Percentiles rank a stretch among this genome's conserved stretches.
Conservation (phyloP, 2,797 vertebrate species). For the Aphelocoma californica region DNA sequence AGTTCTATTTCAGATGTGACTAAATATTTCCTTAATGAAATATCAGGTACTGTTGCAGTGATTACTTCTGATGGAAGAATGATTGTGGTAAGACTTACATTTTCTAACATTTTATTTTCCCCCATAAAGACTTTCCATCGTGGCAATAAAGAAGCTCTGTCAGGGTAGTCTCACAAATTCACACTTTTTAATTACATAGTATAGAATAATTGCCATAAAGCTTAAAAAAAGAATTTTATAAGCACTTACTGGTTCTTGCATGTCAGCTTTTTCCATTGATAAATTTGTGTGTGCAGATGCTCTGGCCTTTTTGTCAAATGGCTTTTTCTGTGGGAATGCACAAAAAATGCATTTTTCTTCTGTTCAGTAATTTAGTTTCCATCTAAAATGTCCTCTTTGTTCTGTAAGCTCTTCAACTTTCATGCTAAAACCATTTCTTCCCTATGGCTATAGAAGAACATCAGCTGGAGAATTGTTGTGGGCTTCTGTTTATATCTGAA, state of each 20-base stretch:
- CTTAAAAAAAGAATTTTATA: neutral
- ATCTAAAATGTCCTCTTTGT: neutral
- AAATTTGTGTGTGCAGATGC: neutral
- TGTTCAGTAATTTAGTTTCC: neutral
- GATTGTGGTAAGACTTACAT: constrained; percentile 87
- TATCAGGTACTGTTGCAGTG: constrained; percentile 92
- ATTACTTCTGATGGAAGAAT: constrained; percentile 97
- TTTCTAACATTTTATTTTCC: neutral
- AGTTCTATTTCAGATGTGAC: neutral
- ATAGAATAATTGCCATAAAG: neutral
- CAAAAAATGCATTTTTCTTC: neutral
- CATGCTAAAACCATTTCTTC: neutral
- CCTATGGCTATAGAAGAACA: neutral
- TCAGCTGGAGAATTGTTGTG: neutral
- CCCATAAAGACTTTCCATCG: fast-evolving
- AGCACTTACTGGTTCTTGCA: neutral
- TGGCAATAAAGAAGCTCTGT: neutral
- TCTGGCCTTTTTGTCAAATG: neutral
- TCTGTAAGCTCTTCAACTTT: neutral
- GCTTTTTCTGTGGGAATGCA: neutral
- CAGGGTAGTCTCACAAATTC: neutral
- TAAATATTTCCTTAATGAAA: constrained; percentile 73
- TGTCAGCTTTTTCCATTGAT: neutral
- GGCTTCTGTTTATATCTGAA: neutral
- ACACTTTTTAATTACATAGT: neutral